Base-by-base conservation (phyloP, 2,113 vertebrate genomes). In the Porphyrio hochstetteri region DNA sequence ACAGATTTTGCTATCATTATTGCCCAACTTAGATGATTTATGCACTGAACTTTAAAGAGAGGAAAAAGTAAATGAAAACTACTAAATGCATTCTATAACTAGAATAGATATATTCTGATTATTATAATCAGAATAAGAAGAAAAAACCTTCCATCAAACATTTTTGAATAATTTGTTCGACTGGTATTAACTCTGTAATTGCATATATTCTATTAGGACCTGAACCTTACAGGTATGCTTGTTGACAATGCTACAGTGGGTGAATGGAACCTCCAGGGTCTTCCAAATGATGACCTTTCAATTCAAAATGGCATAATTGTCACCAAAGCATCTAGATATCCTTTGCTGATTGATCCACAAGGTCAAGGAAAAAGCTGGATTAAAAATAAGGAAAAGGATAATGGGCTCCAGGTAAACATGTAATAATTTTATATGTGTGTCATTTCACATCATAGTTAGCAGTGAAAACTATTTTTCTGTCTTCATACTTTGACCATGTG, bases 261-360 rank as follows among this genome's bases (percentile, higher is more conserved):
- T 68, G 98, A 98, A 85, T 99, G 98, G 98, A 98, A 97, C 72
- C 98, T 99, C 60, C 98, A 99, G 91, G 98, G 98, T 61, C 94
- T 99, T 79, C 98, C 98, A 28, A 98, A 96, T 5, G 98, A 99
- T 78, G 98, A 99, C 46, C 98, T 99, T 85, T 99, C 98, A 71
- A 97, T 99, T 90, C 98, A 99, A 94, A 99, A 99, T 35, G 98
- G 98, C 86, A 98, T 99, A 29, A 98, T 99, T 87, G 98, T 98
- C 82, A 98, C 98, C 16, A 98, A 98, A 94, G 98, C 98, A 9
- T 97, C 98, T 35, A 97, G 98, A 64, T 99, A 98, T 91, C 98
- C 98, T 7, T 97, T 99, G 77, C 95, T 99, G 38, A 99, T 99
- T 69, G 98, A 99, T 97, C 98, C 98, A 24, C 98, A 99, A 97